A percentile compares a stretch with the other conserved stretches of the same genome.
Evolutionary conservation across 2,888 invertebrate species (phyloP).

Genomic region (Toxonevra muliebris): DNA sequence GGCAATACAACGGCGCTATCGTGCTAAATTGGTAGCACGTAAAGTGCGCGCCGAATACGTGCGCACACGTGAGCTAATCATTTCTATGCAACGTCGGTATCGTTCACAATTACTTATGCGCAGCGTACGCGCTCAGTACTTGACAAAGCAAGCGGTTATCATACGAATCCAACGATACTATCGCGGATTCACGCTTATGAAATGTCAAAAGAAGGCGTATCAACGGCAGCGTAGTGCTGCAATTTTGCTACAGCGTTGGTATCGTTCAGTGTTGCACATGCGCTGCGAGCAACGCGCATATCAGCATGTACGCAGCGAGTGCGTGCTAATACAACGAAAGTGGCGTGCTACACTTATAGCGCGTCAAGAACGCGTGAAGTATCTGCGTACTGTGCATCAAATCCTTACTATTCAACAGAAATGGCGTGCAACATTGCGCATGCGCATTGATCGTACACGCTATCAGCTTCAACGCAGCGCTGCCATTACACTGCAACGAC

Average conservation of each 20-base stretch:
- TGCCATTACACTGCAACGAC: conserved; percentile 52
- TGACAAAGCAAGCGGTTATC: conserved; percentile 46
- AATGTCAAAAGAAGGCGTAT: conserved; percentile 38
- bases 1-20: conserved; percentile 53
- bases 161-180: conserved; percentile 55
- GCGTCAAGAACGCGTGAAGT: conserved; percentile 40
- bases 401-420: conserved; percentile 62
- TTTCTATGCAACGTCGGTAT: conserved; percentile 57
- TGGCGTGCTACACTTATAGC: conserved; percentile 58
- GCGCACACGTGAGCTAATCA: conserved; percentile 49
- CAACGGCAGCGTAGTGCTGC: conserved; percentile 43
- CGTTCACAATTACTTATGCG: conserved; percentile 57
- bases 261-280: conserved; percentile 43
- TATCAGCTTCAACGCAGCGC: conserved; percentile 50
- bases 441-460: conserved; percentile 47
- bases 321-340: conserved; percentile 51
- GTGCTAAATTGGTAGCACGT: conserved; percentile 48
- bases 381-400: conserved; percentile 43
- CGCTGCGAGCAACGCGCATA: conserved; percentile 35
- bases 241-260: conserved; percentile 51
- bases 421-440: conserved; percentile 59
- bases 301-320: conserved; percentile 37
- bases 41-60: conserved; percentile 52
- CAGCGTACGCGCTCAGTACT: conserved; percentile 53
- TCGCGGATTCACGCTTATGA: conserved; percentile 55